Evolutionary conservation across 2,113 vertebrate genomes (phyloP).

Genomic region (Gobius niger): DNA sequence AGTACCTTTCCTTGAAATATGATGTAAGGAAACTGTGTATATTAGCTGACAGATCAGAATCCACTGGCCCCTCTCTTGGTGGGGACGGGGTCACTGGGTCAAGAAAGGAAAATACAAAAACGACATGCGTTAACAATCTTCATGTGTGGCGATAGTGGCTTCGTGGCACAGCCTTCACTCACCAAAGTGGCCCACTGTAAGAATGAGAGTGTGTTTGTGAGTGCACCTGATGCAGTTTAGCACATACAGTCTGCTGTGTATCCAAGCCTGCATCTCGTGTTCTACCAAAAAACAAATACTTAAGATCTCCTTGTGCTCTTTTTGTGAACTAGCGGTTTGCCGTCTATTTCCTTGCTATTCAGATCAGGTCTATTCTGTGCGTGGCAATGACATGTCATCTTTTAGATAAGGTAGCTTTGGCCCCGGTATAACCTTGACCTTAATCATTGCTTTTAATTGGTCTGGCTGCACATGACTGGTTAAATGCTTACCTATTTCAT

Average conservation of each 20-base stretch:
- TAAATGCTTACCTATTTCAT: constrained; percentile 81
- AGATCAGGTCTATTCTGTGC: too few relatives aligned
- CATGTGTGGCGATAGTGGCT: neutral
- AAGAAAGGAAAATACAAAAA: constrained; percentile 28
- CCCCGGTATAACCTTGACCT: neutral
- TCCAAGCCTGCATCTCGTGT: too few relatives aligned
- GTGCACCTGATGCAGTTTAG: too few relatives aligned
- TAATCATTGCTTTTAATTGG: neutral
- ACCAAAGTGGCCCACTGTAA: too few relatives aligned
- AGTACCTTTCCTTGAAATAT: constrained; percentile 85
- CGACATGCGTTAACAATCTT: neutral
- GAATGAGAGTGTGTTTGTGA: too few relatives aligned
- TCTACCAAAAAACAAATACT: too few relatives aligned
- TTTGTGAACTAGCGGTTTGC: too few relatives aligned
- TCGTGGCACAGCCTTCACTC: too few relatives aligned
- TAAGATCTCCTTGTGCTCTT: too few relatives aligned
- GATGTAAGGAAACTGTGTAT: constrained; percentile 79
- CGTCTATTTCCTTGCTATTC: too few relatives aligned
- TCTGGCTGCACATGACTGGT: neutral
- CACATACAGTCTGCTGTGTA: too few relatives aligned
- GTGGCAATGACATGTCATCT: too few relatives aligned
- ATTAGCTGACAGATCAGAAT: constrained; percentile 80
- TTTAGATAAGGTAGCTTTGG: neutral
- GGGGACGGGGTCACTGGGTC: constrained; percentile 47
- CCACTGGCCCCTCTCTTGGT: constrained; percentile 70